These are phyloP conservation scores for Ceriagrion tenellum DNA, from an alignment of 2,888 invertebrate species.

Conservation along the genomic window DNA sequence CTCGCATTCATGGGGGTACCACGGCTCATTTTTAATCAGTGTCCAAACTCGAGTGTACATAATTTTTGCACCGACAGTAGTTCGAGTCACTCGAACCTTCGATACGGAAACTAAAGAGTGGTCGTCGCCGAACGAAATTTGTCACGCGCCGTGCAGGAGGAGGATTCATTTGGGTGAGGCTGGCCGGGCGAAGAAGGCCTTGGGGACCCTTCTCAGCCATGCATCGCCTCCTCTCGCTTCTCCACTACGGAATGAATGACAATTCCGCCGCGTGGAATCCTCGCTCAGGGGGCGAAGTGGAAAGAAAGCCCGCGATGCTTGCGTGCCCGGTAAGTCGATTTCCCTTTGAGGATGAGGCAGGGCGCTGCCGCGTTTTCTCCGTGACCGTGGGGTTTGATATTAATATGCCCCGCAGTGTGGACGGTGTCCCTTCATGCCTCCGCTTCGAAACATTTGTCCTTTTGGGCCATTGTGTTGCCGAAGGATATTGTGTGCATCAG, in stretches of 20 bases:
- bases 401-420: slow-evolving; percentile 43
- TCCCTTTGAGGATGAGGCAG: background rate
- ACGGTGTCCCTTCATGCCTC: background rate
- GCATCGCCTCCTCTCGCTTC: background rate
- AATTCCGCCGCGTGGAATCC: background rate
- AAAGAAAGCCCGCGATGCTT: background rate
- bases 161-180: background rate
- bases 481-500: background rate
- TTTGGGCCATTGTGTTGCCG: background rate
- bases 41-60: no score
- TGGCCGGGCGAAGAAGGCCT: background rate
- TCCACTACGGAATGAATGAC: background rate
- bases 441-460: background rate
- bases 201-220: slow-evolving; percentile 19
- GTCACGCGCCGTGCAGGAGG: background rate
- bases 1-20: no score
- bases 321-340: slow-evolving; percentile 38
- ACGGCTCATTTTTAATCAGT: no score
- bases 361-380: no score
- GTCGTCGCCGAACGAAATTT: background rate
- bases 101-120: no score
- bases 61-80: no score
- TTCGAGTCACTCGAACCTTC: no score
- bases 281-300: background rate
- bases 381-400: background rate